Evolutionary conservation across 2,797 vertebrate genomes (phyloP).

Genomic region (Salmo trutta): DNA sequence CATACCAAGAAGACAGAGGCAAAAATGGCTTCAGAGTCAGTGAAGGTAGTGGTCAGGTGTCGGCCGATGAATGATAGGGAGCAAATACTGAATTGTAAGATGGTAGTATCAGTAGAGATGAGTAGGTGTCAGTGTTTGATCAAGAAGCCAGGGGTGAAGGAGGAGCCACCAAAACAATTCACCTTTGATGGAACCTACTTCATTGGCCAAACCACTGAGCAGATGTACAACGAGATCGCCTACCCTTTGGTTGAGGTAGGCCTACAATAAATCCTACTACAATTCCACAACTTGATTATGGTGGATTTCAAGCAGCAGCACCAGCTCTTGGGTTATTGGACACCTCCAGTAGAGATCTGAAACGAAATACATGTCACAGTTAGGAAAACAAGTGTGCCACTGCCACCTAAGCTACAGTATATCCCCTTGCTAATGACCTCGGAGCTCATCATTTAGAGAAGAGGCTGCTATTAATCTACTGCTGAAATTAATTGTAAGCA

Average conservation of each 20-base stretch:
- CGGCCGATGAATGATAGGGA: slow-evolving; percentile 82
- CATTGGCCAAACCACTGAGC: slow-evolving; percentile 81
- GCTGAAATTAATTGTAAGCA: slow-evolving; percentile 16
- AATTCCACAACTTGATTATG: background rate
- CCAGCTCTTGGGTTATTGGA: slow-evolving; percentile 44
- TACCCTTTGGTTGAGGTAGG: slow-evolving; percentile 87
- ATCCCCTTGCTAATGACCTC: slow-evolving; percentile 47
- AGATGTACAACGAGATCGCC: slow-evolving; percentile 89
- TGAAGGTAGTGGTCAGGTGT: slow-evolving; percentile 87
- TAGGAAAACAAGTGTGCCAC: background rate
- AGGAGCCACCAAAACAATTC: slow-evolving; percentile 86
- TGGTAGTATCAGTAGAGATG: slow-evolving; percentile 76
- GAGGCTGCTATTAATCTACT: slow-evolving; percentile 29
- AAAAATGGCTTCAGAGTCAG: slow-evolving; percentile 81
- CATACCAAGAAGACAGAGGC: background rate
- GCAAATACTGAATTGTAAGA: slow-evolving; percentile 72
- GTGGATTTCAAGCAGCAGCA: background rate
- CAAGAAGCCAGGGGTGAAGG: slow-evolving; percentile 66
- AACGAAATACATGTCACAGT: no score
- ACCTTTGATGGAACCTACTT: slow-evolving; percentile 87
- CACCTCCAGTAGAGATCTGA: slow-evolving; percentile 24
- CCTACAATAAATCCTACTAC: background rate
- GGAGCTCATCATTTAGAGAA: slow-evolving; percentile 50
- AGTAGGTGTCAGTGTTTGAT: slow-evolving; percentile 83
- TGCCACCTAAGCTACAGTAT: slow-evolving; percentile 26